A percentile compares a stretch with the other conserved stretches of the same genome.
phyloP scores from a whole-genome alignment of 2,797 vertebrate genomes.

The Telmatherina bonti region DNA sequence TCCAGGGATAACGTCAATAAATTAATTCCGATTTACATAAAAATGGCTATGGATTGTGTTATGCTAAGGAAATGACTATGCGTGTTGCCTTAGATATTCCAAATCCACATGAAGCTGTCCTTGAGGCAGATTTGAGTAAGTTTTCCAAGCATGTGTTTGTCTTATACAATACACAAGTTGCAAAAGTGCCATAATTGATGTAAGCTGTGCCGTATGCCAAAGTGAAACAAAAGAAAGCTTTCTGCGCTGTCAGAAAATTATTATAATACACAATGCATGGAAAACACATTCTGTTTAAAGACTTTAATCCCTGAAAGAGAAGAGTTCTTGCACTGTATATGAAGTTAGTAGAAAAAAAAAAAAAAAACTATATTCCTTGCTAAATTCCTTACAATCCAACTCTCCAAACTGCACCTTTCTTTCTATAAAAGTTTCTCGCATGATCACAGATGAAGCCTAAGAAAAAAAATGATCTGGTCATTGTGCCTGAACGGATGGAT shows the following conservation, averaged over 20 bases:
- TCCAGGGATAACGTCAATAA: conserved; percentile 72
- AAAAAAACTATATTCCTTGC: conserved; percentile 27
- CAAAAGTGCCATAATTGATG: not conserved
- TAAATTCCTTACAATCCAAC: conserved; percentile 35
- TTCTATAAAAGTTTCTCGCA: conserved; percentile 31
- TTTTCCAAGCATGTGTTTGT: conserved; percentile 12
- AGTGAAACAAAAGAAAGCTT: not conserved
- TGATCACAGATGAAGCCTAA: conserved; percentile 55
- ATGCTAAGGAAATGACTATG: conserved; percentile 42
- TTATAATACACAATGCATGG: not conserved
- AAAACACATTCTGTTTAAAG: not conserved
- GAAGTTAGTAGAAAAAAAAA: too few relatives aligned
- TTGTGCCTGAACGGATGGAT: conserved; percentile 52
- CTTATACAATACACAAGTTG: not conserved
- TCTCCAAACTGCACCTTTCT: conserved; percentile 3
- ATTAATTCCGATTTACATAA: conserved; percentile 67
- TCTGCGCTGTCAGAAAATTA: not conserved
- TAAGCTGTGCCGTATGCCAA: not conserved
- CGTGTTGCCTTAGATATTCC: conserved; percentile 28
- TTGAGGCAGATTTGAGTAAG: conserved; percentile 41
- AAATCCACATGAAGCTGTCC: conserved; percentile 41
- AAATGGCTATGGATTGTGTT: conserved; percentile 47
- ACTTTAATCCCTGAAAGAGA: not conserved
- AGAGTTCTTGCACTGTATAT: not conserved
- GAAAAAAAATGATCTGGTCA: conserved; percentile 50